phyloP scores from a whole-genome alignment of 2,888 invertebrate genomes.

The Saturnia pavonia region DNA sequence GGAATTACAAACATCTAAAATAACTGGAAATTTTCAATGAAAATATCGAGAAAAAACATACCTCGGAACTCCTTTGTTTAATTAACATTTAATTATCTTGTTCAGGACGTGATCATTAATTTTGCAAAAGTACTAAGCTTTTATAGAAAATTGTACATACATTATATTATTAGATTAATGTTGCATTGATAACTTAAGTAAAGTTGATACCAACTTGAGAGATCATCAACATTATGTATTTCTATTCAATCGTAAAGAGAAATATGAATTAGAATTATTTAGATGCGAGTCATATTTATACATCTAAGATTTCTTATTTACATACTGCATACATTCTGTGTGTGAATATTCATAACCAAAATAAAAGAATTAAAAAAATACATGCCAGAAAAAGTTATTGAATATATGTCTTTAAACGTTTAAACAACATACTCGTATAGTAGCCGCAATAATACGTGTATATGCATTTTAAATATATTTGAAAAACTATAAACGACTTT shows the following conservation, averaged over 20 bases:
- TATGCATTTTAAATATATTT: too few relatives aligned
- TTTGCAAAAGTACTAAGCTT: constrained; percentile 55
- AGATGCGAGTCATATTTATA: too few relatives aligned
- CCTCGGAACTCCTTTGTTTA: constrained; percentile 48
- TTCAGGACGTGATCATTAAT: constrained; percentile 60
- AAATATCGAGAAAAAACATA: constrained; percentile 44
- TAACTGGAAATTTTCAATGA: constrained; percentile 39
- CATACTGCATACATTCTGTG: too few relatives aligned
- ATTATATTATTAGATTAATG: background rate
- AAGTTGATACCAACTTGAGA: background rate
- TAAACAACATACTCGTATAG: too few relatives aligned
- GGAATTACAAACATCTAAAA: constrained; percentile 54
- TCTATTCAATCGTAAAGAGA: background rate
- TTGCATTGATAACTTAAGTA: background rate
- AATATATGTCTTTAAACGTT: too few relatives aligned
- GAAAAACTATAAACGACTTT: too few relatives aligned
- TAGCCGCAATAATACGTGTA: too few relatives aligned
- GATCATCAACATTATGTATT: background rate
- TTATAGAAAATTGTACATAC: background rate
- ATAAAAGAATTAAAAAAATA: too few relatives aligned
- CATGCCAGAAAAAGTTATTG: too few relatives aligned
- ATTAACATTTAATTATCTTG: constrained; percentile 62
- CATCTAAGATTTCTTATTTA: too few relatives aligned
- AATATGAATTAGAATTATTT: too few relatives aligned
- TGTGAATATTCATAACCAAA: too few relatives aligned